Conservation (phyloP, 2,113 vertebrate genomes). For the Crotalus horridus region DNA sequence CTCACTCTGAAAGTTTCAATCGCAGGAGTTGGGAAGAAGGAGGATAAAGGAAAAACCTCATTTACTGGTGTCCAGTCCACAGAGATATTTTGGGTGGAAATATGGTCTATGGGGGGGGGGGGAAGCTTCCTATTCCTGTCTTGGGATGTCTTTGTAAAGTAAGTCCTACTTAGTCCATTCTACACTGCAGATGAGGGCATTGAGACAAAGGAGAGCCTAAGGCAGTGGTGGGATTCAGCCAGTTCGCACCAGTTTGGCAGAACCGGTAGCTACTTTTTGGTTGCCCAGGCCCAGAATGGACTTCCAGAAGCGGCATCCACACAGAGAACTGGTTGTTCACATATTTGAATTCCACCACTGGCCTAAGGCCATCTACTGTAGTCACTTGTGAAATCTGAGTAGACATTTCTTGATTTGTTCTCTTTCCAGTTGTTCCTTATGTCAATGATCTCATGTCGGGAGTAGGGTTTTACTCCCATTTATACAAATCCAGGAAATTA, state of each 20-base stretch:
- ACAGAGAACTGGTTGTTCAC: no score
- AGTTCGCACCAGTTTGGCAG: no score
- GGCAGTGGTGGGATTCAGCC: no score
- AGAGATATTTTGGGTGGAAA: not conserved
- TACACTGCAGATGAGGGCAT: not conserved
- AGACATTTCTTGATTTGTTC: not conserved
- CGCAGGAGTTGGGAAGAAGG: not conserved
- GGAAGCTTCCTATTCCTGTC: not conserved
- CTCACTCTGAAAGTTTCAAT: not conserved
- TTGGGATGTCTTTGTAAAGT: not conserved
- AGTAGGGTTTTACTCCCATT: slow-evolving; percentile 49
- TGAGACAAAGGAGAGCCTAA: not conserved
- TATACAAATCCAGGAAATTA: slow-evolving; percentile 60
- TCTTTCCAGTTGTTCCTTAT: not conserved
- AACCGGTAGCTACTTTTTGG: no score
- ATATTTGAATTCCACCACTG: no score
- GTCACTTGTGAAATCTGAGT: not conserved
- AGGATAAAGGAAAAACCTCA: not conserved
- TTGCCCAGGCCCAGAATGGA: no score
- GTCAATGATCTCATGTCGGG: not conserved
- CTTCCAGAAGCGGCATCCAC: no score
- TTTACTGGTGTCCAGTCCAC: not conserved
- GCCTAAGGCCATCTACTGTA: not conserved
- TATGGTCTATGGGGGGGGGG: not conserved
- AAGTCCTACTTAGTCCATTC: not conserved